Evolutionary conservation across 2,113 vertebrate genomes (phyloP).

Genomic region (Sterrhoptilus dennistouni): DNA sequence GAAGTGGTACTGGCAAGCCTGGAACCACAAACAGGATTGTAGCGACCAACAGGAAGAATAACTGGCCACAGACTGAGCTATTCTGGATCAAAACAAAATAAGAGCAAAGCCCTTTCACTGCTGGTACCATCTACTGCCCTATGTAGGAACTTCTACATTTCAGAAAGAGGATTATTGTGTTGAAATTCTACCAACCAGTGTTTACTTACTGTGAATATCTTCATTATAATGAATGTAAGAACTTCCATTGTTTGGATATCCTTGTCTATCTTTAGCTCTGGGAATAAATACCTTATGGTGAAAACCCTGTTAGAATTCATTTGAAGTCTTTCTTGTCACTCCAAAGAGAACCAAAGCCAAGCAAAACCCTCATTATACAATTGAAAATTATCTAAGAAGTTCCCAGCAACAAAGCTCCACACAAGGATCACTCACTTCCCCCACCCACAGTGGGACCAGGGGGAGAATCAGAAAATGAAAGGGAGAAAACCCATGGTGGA

Average conservation of each 20-base stretch:
- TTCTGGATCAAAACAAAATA: not conserved
- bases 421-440: no score
- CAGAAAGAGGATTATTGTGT: not conserved
- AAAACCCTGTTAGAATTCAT: not conserved
- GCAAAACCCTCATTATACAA: not conserved
- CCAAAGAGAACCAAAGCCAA: not conserved
- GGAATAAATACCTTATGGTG: not conserved
- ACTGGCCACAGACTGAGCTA: not conserved
- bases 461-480: not conserved
- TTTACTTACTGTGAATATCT: not conserved
- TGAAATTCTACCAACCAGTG: not conserved
- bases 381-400: not conserved
- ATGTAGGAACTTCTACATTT: not conserved
- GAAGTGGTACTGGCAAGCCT: not conserved
- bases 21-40: not conserved
- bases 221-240: not conserved
- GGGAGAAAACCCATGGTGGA: rapidly evolving
- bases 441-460: not conserved
- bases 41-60: not conserved
- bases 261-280: not conserved
- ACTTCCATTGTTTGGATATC: not conserved
- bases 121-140: rapidly evolving
- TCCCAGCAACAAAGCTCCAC: not conserved
- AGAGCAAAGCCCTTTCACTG: not conserved
- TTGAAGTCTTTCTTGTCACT: not conserved